A percentile compares a stretch with the other conserved stretches of the same genome.
phyloP scores from a whole-genome alignment of 35 echinoderm and acorn worm species.

The Stichopus chloronotus region DNA sequence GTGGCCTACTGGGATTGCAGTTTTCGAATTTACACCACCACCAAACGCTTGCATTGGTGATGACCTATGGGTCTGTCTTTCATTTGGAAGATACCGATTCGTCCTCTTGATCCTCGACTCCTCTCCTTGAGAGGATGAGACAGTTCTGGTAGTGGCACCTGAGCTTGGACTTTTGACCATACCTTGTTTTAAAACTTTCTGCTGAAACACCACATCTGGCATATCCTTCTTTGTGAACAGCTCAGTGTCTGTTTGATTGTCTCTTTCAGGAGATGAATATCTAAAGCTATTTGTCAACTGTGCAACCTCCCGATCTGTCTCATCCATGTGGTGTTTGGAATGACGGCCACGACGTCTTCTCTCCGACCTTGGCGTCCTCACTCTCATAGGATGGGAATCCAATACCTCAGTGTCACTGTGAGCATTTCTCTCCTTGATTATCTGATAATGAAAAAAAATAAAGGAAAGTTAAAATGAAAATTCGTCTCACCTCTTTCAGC shows the following conservation, averaged over 20 bases:
- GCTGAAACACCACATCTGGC: constrained; percentile 47
- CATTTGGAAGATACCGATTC: not conserved
- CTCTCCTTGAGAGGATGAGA: not conserved
- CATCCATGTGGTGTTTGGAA: not conserved
- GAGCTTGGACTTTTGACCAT: constrained; percentile 8
- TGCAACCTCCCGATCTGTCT: constrained; percentile 35
- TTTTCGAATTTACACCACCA: not conserved
- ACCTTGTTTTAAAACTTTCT: not conserved
- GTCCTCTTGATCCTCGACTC: not conserved
- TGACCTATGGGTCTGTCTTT: not conserved
- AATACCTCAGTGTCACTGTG: constrained; percentile 74
- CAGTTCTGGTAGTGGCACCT: not conserved
- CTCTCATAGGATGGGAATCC: constrained; percentile 39
- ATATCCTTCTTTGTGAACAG: not conserved
- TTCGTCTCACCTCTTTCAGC: not conserved
- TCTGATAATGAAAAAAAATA: constrained; percentile 22
- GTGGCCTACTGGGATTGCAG: not conserved
- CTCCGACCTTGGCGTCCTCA: constrained; percentile 16
- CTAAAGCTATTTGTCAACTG: constrained; percentile 21
- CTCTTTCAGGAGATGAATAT: not conserved
- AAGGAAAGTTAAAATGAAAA: not conserved
- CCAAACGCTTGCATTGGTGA: not conserved
- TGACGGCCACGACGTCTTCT: not conserved
- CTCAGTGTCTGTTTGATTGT: constrained; percentile 34
- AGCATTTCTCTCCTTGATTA: constrained; percentile 61